Percentiles rank a stretch among this genome's conserved stretches.
phyloP scores from a whole-genome alignment of 2,797 vertebrate genomes.

The Phyllotis vaccarum region DNA sequence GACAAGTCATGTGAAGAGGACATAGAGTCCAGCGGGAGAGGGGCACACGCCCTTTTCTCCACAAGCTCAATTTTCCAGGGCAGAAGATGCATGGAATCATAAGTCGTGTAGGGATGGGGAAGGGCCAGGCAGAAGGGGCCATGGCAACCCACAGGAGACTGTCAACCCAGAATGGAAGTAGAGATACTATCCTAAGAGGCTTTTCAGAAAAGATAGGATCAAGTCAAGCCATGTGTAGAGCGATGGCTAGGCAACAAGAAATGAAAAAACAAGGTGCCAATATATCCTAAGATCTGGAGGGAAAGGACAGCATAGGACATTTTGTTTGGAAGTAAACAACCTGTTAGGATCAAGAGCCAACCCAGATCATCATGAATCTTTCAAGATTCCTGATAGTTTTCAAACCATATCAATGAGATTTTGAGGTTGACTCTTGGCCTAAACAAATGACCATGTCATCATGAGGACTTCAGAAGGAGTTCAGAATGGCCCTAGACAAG shows the following conservation, averaged over 20 bases:
- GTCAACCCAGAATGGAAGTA: background rate
- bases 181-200: background rate
- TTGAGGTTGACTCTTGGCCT: slow-evolving; percentile 9
- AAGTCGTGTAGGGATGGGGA: background rate
- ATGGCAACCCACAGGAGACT: background rate
- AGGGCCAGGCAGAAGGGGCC: background rate
- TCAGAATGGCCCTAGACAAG: background rate
- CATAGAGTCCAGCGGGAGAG: background rate
- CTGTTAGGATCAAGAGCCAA: background rate
- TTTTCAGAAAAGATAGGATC: background rate
- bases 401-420: background rate
- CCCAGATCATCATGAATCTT: background rate
- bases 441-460: background rate
- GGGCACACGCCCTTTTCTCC: background rate
- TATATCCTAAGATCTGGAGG: background rate
- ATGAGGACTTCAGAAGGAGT: background rate
- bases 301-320: background rate
- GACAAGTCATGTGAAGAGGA: background rate
- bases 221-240: background rate
- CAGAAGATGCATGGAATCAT: background rate
- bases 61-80: background rate
- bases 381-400: background rate
- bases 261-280: background rate
- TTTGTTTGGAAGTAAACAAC: background rate
- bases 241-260: background rate